phyloP scores from a whole-genome alignment of 2,797 vertebrate species.

The Merluccius polli region DNA sequence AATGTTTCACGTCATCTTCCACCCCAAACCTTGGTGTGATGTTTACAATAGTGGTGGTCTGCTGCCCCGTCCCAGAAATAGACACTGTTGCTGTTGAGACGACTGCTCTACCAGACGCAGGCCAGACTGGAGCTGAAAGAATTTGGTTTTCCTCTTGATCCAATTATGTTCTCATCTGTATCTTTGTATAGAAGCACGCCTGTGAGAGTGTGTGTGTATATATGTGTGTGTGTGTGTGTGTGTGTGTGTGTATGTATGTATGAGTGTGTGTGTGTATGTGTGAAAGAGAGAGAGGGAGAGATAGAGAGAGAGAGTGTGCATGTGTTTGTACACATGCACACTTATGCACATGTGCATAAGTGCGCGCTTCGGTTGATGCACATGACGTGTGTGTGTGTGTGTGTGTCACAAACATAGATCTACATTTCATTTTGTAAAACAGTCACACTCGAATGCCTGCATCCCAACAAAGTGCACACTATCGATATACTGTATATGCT shows the following conservation, averaged over 20 bases:
- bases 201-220: slow-evolving; percentile 27
- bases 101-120: slow-evolving; percentile 6
- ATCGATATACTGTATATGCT: background rate
- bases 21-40: slow-evolving; percentile 23
- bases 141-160: slow-evolving; percentile 74
- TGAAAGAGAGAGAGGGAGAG: no score
- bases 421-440: no score
- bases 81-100: slow-evolving; percentile 47
- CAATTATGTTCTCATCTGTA: slow-evolving; percentile 61
- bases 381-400: no score
- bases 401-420: background rate
- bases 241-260: no score
- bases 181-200: slow-evolving; percentile 43
- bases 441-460: no score
- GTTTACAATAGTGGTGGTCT: slow-evolving; percentile 27
- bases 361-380: no score
- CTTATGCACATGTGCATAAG: no score
- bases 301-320: no score
- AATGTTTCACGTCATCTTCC: slow-evolving; percentile 24
- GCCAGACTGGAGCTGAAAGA: slow-evolving; percentile 57
- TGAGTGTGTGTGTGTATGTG: background rate
- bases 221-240: slow-evolving; percentile 4
- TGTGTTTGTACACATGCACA: no score
- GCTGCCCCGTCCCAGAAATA: slow-evolving; percentile 62
- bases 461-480: no score